A percentile compares a stretch with the other conserved stretches of the same genome.
phyloP scores from a whole-genome alignment of 2,888 invertebrate species.

The Cyclophora punctaria region DNA sequence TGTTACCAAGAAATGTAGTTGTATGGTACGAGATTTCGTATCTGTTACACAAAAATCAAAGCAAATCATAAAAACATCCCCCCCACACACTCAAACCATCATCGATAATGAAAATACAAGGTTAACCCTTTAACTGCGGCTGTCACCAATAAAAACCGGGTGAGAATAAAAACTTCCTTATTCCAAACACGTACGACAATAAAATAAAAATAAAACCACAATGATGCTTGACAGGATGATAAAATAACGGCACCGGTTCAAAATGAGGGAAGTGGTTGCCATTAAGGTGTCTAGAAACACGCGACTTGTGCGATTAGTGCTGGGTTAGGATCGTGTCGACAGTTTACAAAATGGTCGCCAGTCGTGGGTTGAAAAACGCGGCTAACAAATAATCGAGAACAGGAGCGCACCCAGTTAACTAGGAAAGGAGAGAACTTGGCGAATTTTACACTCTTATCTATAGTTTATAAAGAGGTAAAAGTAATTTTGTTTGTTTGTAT shows the following conservation, averaged over 20 bases:
- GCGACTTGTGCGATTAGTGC: constrained; percentile 24
- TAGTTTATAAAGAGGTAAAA: background rate
- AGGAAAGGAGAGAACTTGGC: no score
- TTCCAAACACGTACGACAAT: constrained; percentile 21
- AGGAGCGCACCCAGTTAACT: no score
- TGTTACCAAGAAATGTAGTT: no score
- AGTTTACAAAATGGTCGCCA: background rate
- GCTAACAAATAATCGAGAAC: no score
- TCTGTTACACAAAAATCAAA: no score
- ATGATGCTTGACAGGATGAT: constrained; percentile 44
- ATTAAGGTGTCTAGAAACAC: constrained; percentile 49
- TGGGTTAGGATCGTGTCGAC: constrained; percentile 8
- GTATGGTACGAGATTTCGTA: no score
- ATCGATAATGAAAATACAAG: no score
- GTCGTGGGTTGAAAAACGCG: no score
- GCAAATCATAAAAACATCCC: no score
- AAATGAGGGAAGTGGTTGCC: constrained; percentile 55
- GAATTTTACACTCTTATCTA: background rate
- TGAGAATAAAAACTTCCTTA: constrained; percentile 10
- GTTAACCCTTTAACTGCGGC: constrained; percentile 1
- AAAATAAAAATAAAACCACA: constrained; percentile 36
- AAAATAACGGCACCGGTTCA: constrained; percentile 46
- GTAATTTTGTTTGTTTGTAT: no score
- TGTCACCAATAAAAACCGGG: constrained; percentile 11
- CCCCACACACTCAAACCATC: background rate